Conservation (phyloP, 2,888 invertebrate species). For the Acanthosepion lycidas region DNA sequence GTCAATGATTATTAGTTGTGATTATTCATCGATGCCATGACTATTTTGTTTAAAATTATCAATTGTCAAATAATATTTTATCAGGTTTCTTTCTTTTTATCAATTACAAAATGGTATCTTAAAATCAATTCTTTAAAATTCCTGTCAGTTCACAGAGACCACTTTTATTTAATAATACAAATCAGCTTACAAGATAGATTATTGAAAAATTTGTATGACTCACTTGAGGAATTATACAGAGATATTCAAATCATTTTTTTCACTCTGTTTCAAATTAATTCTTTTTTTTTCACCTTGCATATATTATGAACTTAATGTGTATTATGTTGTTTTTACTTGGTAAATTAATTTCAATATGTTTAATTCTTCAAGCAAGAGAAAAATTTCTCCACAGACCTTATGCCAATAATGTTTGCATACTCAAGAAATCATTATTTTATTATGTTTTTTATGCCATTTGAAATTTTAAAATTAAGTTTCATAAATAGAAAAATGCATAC, state of each 20-base stretch:
- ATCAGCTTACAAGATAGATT: not conserved
- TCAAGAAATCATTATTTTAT: no score
- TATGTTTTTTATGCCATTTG: no score
- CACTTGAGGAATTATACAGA: not conserved
- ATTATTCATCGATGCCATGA: not conserved
- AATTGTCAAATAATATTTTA: not conserved
- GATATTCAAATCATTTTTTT: not conserved
- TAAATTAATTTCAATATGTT: not conserved
- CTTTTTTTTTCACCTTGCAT: not conserved
- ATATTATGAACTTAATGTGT: not conserved
- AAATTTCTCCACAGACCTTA: not conserved
- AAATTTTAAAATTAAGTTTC: no score
- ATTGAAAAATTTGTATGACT: not conserved
- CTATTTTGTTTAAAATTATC: not conserved
- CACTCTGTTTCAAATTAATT: not conserved
- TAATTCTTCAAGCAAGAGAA: not conserved
- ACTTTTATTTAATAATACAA: not conserved
- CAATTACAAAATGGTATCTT: not conserved
- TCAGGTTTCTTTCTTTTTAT: not conserved
- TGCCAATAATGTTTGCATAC: not conserved
- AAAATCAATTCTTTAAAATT: slow-evolving; percentile 20
- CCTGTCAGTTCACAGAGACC: not conserved
- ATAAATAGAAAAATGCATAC: no score
- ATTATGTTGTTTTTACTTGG: not conserved
- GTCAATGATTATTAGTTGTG: not conserved